Evolutionary conservation across 2,113 vertebrate species (phyloP).

Genomic region (cattle (Bos taurus)): DNA sequence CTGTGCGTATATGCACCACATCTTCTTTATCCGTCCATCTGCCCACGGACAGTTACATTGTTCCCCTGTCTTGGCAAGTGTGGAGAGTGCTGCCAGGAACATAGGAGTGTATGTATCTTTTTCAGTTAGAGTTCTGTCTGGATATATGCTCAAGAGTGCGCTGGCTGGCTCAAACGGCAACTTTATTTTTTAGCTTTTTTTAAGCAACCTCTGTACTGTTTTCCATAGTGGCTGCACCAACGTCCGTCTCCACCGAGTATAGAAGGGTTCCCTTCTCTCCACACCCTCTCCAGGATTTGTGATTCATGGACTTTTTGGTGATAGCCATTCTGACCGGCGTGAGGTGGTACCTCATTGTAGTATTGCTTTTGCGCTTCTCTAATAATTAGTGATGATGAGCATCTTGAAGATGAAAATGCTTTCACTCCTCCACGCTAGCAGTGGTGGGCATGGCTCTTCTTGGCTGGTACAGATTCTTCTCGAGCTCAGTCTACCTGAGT

Average conservation of each 20-base stretch:
- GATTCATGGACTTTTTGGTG: not conserved
- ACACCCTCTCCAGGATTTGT: not conserved
- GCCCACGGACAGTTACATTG: not conserved
- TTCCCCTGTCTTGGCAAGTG: not conserved
- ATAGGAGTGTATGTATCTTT: not conserved
- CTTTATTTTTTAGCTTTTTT: not conserved
- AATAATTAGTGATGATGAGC: not conserved
- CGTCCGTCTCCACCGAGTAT: not conserved
- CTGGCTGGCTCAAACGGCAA: not conserved
- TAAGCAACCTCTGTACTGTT: not conserved
- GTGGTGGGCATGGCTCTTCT: not conserved
- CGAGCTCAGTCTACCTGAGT: rapidly evolving
- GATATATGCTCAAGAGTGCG: not conserved
- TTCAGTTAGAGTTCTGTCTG: not conserved
- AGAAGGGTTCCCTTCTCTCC: not conserved
- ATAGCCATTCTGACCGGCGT: not conserved
- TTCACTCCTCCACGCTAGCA: rapidly evolving
- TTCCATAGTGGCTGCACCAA: not conserved
- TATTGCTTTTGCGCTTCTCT: not conserved
- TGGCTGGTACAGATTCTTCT: rapidly evolving
- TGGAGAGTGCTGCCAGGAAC: not conserved
- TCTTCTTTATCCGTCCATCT: not conserved
- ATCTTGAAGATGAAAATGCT: not conserved
- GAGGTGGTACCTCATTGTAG: not conserved
- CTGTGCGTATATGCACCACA: rapidly evolving